Evolutionary conservation across 2,888 invertebrate species (phyloP), one percentile per base, ranked within the genome.

Genomic region (Heliconius ethilla): DNA sequence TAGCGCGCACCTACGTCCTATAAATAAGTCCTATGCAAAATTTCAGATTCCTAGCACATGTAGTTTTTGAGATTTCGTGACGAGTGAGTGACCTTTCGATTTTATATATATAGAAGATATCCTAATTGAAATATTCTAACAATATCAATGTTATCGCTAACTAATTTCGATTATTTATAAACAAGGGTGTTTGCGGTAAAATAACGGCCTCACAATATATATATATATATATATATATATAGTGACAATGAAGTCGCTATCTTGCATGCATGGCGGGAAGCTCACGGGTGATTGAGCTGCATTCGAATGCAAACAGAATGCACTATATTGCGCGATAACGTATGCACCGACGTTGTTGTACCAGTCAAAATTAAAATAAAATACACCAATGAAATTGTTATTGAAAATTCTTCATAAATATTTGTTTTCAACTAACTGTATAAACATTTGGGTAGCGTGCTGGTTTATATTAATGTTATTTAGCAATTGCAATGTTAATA

Each of bases 281-380:
- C 86, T 82, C 86, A 87, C 88, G 88, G 90, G 88, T 91, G 91
- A 90, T 90, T 89, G 89, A 85, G 86, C 85, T 82, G 82, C 88
- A 86, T 82, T 90, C 88, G 84, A 83, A 88, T 88, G 90, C 88
- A 87, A 91, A 87, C 84, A 75, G 79, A 82, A 83, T 80, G 83
- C 84, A 84, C 51, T 79, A 75, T 70, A 67, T 67, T 67, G 77
- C 73, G 40, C 65, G 75, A 77, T 79, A 77, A 77, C 75, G 63
- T 74, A 70, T 76, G 74, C 70, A 25, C 55, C 74, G 77, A 76
- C 59, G 66, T 66, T 67, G 74, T 74, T 74, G 74, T 63, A 62
- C 65, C 40, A 66, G 51, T 66, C 69, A 55, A 73, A 59, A 77
- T 77, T 65, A 77, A 55, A 72, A 77, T 73, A 73, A 65, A 72